Base-by-base conservation (phyloP, 2,113 vertebrate genomes). In the Mormyrus iriodes region DNA sequence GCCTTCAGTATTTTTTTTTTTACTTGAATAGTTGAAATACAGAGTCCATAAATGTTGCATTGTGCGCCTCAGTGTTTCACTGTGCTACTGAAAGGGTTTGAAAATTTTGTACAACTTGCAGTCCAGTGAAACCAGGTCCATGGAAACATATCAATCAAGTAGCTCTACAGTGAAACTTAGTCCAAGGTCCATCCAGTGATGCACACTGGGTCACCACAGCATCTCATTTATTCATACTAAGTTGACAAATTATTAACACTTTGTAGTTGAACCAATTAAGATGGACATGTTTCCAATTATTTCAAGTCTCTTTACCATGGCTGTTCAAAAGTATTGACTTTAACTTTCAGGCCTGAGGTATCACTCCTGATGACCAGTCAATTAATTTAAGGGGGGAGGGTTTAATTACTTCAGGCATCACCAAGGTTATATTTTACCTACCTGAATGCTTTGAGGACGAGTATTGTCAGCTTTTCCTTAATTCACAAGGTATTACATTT, bases 251-350 rank as follows among this genome's bases (percentile, higher is more conserved):
- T 94, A 94, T 91, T 90, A 89, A 88, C 90, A 51, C 48, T 85
- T n/a, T 95, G 94, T 95, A 92, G 89, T 92, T 88, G 91, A 94
- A 91, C 91, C 93, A 93, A 93, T 94, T 92, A 94, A 90, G 92
- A 92, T 88, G 91, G 93, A 93, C 94, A 94, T 93, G 92, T 94
- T 93, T 95, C 94, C 94, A 94, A 94, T 94, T 94, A 94, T 88
- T 93, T 94, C 92, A 92, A 92, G 94, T 91, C 94, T 51, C n/a
- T 53, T 86, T 85, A 79, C 24, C 46, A 19, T 35, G 39, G 13
- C 21, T 90, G 87, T 91, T 91, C 92, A 91, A 88, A 90, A 93
- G 91, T 90, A 93, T 92, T 92, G 82, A 92, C 92, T 94, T 94
- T 89, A 93, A 90, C 90, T 94, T 92, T 93, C 91, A 88, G 87